Percentiles rank a stretch among this genome's conserved stretches.
These are phyloP conservation scores for Catocala fraxini DNA, from an alignment of 2,888 invertebrate species.

Conservation along the genomic window DNA sequence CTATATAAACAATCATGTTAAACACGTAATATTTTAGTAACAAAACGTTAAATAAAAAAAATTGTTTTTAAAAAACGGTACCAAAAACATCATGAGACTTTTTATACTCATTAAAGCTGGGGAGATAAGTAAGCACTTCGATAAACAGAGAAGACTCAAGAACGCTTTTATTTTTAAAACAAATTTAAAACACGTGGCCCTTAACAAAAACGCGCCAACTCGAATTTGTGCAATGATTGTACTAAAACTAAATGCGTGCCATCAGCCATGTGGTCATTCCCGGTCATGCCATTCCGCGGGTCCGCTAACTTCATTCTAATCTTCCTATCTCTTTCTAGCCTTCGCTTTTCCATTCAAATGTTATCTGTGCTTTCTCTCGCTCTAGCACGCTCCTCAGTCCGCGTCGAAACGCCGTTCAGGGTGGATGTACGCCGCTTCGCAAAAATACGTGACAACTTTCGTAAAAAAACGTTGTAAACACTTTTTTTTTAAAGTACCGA, in stretches of 20 bases:
- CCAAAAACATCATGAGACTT: slow-evolving; percentile 24
- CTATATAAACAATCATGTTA: no score
- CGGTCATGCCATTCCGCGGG: slow-evolving; percentile 62
- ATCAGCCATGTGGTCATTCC: slow-evolving; percentile 86
- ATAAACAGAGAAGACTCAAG: slow-evolving; percentile 44
- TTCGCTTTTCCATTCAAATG: slow-evolving; percentile 57
- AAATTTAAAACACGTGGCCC: slow-evolving; percentile 75
- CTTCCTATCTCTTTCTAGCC: slow-evolving; percentile 62
- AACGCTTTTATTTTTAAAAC: slow-evolving; percentile 62
- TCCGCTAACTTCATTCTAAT: slow-evolving; percentile 72
- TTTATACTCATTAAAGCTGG: slow-evolving; percentile 23
- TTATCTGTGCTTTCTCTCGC: slow-evolving; percentile 71
- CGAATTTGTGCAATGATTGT: slow-evolving; percentile 80
- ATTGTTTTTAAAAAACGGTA: no score
- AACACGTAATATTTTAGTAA: no score
- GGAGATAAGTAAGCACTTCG: slow-evolving; percentile 31
- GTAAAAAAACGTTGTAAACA: slow-evolving; percentile 73
- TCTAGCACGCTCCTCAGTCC: slow-evolving; percentile 69
- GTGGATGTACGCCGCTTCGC: slow-evolving; percentile 52
- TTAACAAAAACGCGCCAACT: slow-evolving; percentile 80
- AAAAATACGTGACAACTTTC: slow-evolving; percentile 75
- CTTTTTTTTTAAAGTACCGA: slow-evolving; percentile 70
- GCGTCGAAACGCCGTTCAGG: slow-evolving; percentile 51
- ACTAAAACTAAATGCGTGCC: slow-evolving; percentile 76
- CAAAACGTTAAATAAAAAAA: no score